Evolutionary conservation across 2,888 invertebrate species (phyloP).

Genomic region (Thereva nobilitata): DNA sequence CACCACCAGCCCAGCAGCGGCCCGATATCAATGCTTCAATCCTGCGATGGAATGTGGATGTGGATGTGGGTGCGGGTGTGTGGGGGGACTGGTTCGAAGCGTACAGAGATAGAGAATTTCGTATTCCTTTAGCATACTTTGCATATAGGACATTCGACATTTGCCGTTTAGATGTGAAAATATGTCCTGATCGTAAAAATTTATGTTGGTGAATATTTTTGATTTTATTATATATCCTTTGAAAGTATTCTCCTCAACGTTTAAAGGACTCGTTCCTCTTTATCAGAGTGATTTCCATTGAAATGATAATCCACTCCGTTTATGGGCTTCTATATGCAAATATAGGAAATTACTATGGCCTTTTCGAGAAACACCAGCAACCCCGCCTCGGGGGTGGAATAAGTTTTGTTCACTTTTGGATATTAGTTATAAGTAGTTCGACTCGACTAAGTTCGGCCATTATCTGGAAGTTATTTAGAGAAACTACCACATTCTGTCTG

Average conservation of each 20-base stretch:
- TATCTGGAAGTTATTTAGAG: slow-evolving; percentile 31
- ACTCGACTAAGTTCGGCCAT: slow-evolving; percentile 24
- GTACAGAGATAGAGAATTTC: too few relatives aligned
- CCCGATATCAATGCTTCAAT: slow-evolving; percentile 8
- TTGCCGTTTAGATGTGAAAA: slow-evolving; percentile 36
- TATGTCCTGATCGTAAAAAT: slow-evolving; percentile 40
- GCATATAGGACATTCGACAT: slow-evolving; percentile 19
- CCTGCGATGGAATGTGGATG: slow-evolving; percentile 3
- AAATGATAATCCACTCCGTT: slow-evolving; percentile 41
- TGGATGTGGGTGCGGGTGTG: not conserved
- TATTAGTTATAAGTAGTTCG: slow-evolving; percentile 13
- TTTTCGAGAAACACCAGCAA: not conserved
- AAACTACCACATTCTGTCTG: not conserved
- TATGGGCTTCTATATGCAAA: slow-evolving; percentile 28
- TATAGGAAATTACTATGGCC: slow-evolving; percentile 19
- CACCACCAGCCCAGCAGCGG: not conserved
- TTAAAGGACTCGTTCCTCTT: slow-evolving; percentile 6
- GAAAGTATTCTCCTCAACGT: slow-evolving; percentile 4
- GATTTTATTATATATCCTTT: slow-evolving; percentile 37
- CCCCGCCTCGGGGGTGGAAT: slow-evolving; percentile 2
- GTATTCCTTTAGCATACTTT: not conserved
- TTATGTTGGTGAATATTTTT: slow-evolving; percentile 41
- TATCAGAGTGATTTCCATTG: slow-evolving; percentile 41
- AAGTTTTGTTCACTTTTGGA: slow-evolving; percentile 12
- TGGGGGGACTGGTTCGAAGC: too few relatives aligned